Evolutionary conservation across 2,113 vertebrate species (phyloP), one percentile per base, ranked within the genome.

Genomic region (Lamprologus callipterus): DNA sequence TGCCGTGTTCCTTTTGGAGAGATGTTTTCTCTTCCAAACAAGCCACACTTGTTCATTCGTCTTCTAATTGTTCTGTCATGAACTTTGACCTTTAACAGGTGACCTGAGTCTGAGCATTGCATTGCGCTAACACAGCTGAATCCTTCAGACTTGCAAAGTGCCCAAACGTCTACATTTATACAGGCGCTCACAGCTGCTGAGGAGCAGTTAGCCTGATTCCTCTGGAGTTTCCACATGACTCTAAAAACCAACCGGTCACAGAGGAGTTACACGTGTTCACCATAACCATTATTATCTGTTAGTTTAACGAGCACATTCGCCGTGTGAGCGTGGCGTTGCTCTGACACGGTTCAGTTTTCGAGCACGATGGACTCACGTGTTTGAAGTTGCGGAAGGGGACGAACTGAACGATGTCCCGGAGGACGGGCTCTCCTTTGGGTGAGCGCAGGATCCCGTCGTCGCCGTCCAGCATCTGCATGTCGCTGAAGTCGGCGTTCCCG

Each of bases 321-420:
- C 0, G 19, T 9, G n/a, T 14, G 3, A 70, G 35, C 0, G 8
- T 40, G 33, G 23, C 4, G 42, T 5, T 11, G 40, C 21, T 47
- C 40, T 26, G 21, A 26, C 65, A 6, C n/a, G 12, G 11, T 6
- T 5, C 21, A 5, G 6, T 28, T 31, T 47, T 75, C 5, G 0
- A 47, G 10, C 23, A 19, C 5, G 42, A 14, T 0, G 12, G 21
- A 88, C 98, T 87, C 97, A 99, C 98, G 0, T 99, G 98, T 95
- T 99, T 99, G 96, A 99, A 99, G 97, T 98, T 99, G 91, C 97
- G 96, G 95, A 99, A 99, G 4, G 98, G 98, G 89, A 99, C 98
- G 28, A 99, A 99, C 96, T 99, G 98, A 83, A 99, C 98, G 2
- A 99, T 99, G 95, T 99, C 98, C 45, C 98, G 96, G 49, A 99